phyloP scores from a whole-genome alignment of 1,140 invertebrate genomes.

The Tetragnatha versicolor region DNA sequence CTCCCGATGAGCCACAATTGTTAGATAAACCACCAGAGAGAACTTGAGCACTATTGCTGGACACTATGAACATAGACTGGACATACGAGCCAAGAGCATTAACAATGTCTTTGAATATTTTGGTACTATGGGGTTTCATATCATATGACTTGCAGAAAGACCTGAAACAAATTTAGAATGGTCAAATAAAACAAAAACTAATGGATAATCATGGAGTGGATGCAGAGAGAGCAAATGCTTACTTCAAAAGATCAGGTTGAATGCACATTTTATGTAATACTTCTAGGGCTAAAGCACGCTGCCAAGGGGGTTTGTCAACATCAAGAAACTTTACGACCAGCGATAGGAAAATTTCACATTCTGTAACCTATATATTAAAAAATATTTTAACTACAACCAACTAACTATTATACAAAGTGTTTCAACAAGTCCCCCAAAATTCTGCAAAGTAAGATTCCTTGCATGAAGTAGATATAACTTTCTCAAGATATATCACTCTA shows the following conservation, averaged over 20 bases:
- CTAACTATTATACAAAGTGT: background rate
- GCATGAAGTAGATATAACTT: background rate
- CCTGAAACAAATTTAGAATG: conserved; percentile 59
- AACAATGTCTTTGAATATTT: conserved; percentile 92
- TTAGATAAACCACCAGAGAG: conserved; percentile 45
- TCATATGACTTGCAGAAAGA: conserved; percentile 95
- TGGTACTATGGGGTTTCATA: conserved; percentile 89
- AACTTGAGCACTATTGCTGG: conserved; percentile 46
- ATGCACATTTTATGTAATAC: conserved; percentile 92
- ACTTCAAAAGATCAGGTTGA: conserved; percentile 83
- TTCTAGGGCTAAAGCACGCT: conserved; percentile 91
- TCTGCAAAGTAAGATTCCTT: background rate
- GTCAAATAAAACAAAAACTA: background rate
- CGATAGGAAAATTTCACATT: conserved; percentile 98
- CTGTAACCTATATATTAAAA: conserved; percentile 77
- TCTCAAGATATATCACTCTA: too few species aligned
- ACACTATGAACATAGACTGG: conserved; percentile 84
- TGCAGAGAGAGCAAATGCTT: conserved; percentile 43
- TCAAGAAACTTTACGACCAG: conserved; percentile 97
- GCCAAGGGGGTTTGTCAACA: conserved; percentile 95
- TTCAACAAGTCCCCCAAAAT: background rate
- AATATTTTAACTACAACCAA: too few species aligned
- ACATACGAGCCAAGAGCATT: conserved; percentile 93
- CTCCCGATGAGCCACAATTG: conserved; percentile 36
- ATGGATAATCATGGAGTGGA: background rate